Base-by-base conservation (phyloP, 2,888 invertebrate species). In the Epinotia brunnichana region DNA sequence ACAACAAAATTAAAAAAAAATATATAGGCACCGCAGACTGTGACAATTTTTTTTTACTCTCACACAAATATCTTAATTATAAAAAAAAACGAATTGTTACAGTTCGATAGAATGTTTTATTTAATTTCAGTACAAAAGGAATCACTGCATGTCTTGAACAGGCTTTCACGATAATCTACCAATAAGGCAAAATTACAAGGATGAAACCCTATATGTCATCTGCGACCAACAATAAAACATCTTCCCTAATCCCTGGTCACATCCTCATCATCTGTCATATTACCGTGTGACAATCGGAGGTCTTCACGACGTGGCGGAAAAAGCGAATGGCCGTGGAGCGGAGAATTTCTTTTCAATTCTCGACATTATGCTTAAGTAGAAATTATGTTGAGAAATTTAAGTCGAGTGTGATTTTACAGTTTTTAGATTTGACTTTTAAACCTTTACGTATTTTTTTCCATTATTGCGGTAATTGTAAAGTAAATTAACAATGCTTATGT, bases 201-300 rank as follows among this genome's bases (percentile, higher is more conserved):
- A 54, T 4, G 39, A 35, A 53, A 53, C 7, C 51, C 19, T 66
- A 24, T n/a, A 15, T 24, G 54, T 66, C 51, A 63, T 63, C 41
- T 53, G 17, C 35, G 35, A 59, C 61, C 69, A 54, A 68, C 67
- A 68, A 72, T 61, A 51, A 61, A 62, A 72, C 66, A 71, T 66
- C 41, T 44, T 51, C 15, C 48, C 35, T 61, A 68, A 72, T 72
- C 61, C 71, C 44, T 35, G 67, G 63, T n/a, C 59, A 64, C 48
- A 72, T 68, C 67, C 72, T 72, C 67, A 61, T 72, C 72, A 72
- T 48, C 44, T 68, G 72, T 72, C 72, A 62, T 72, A 72, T 72
- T 72, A 62, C 44, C 21, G n/a, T 15, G n/a, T 24, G 61, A 72
- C 67, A 72, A 68, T 72, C 70, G 59, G 51, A 17, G 44, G 3